These are phyloP conservation scores for Lepidochitona cinerea DNA, from an alignment of 2,888 invertebrate genomes.

Conservation along the genomic window DNA sequence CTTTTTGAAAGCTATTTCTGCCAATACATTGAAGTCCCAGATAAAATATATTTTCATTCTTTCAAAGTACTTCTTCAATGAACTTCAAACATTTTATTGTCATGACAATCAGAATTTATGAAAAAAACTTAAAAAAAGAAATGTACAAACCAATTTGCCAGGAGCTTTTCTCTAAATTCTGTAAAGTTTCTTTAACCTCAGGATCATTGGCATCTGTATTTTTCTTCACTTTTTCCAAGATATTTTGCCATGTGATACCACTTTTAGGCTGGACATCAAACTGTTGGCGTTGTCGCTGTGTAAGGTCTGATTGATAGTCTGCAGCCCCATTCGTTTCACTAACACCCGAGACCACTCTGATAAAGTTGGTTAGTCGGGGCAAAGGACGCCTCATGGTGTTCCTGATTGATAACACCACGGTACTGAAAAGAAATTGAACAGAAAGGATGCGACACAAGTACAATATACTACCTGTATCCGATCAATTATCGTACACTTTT, in stretches of 20 bases:
- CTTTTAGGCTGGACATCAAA: conserved; percentile 44
- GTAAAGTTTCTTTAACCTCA: conserved; percentile 41
- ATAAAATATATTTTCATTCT: neutral
- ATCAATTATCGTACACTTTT: too few species aligned
- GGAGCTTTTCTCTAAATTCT: conserved; percentile 48
- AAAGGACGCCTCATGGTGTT: too few species aligned
- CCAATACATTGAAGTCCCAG: too few species aligned
- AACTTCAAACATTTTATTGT: neutral
- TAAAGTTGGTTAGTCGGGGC: conserved; percentile 54
- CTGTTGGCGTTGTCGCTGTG: conserved; percentile 41
- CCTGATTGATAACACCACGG: too few species aligned
- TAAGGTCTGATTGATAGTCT: conserved; percentile 27
- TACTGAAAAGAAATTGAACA: too few species aligned
- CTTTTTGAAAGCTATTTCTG: too few species aligned
- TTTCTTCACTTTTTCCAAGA: conserved; percentile 39
- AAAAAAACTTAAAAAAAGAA: neutral
- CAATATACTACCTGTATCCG: too few species aligned
- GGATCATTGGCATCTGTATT: conserved; percentile 35
- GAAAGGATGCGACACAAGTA: too few species aligned
- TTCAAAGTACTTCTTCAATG: neutral
- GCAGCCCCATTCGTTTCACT: conserved; percentile 20
- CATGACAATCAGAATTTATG: neutral
- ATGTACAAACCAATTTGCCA: conserved; percentile 41
- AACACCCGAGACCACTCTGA: conserved; percentile 51
- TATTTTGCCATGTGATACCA: conserved; percentile 48